These are phyloP conservation scores for Graphium colonna DNA, from an alignment of 2,888 invertebrate species.

Conservation along the genomic window DNA sequence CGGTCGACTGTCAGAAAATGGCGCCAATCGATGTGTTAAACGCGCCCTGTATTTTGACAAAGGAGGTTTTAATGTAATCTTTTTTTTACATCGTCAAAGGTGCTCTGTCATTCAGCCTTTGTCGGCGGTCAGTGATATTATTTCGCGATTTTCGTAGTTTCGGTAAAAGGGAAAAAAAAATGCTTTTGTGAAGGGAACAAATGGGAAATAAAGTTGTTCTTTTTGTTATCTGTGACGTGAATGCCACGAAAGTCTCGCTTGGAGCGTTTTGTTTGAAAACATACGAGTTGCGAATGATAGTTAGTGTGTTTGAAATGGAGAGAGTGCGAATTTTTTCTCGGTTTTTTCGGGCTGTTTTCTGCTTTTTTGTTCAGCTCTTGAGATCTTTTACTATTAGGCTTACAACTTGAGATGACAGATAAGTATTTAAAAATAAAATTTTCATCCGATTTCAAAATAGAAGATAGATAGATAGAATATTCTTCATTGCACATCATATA, in stretches of 20 bases:
- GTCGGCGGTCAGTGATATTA: conserved; percentile 29
- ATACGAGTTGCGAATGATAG: no score
- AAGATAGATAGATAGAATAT: no score
- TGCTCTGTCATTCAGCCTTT: conserved; percentile 39
- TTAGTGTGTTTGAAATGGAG: no score
- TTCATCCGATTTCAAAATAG: no score
- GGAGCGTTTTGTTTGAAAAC: conserved; percentile 21
- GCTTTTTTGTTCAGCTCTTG: no score
- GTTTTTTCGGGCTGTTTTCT: no score
- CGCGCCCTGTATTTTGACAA: conserved; percentile 57
- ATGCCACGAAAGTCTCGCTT: conserved; percentile 17
- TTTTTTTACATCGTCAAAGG: conserved; percentile 34
- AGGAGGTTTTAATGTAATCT: conserved; percentile 55
- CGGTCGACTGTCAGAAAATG: conserved; percentile 32
- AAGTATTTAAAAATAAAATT: no score
- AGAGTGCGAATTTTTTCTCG: no score
- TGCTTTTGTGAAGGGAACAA: conserved; percentile 14
- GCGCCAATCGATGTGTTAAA: conserved; percentile 67
- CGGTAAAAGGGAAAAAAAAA: conserved; percentile 16
- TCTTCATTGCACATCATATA: no score
- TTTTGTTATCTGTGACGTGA: conserved; percentile 21
- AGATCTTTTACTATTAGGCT: no score
- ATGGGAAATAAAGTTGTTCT: conserved; percentile 27
- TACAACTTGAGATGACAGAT: no score
- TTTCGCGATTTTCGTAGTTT: conserved; percentile 17